Conservation (phyloP, 2,888 invertebrate species). For the Himalopsyche japonica region DNA sequence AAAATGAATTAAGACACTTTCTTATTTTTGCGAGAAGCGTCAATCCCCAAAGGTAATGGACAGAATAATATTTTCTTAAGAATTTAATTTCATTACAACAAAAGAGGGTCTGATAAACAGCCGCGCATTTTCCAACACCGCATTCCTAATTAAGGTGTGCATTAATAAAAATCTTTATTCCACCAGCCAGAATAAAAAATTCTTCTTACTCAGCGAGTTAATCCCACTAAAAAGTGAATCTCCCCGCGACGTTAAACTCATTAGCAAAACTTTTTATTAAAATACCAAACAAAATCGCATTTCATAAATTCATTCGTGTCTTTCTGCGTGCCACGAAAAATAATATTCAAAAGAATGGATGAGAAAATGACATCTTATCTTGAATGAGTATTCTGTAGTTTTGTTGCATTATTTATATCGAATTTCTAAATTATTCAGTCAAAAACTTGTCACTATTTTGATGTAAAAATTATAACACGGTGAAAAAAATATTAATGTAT, state of each 20-base stretch:
- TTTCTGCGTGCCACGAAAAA: not conserved
- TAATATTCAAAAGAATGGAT: not conserved
- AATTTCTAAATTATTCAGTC: not conserved
- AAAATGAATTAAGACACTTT: not conserved
- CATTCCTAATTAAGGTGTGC: constrained; percentile 34
- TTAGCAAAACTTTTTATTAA: not conserved
- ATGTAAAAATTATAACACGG: too few species aligned
- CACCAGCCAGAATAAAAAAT: not conserved
- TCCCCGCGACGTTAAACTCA: not conserved
- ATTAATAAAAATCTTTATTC: constrained; percentile 29
- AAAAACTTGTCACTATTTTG: too few species aligned
- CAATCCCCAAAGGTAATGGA: constrained; percentile 18
- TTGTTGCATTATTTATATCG: not conserved
- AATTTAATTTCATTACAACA: constrained; percentile 35
- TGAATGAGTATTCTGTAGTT: not conserved
- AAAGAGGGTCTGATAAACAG: constrained; percentile 3
- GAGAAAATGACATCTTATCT: not conserved
- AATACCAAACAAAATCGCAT: not conserved
- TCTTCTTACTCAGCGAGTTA: constrained; percentile 13
- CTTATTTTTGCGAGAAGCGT: not conserved
- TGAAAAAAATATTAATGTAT: too few species aligned
- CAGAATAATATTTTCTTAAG: constrained; percentile 33
- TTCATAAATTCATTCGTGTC: not conserved
- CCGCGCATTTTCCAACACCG: constrained; percentile 10
- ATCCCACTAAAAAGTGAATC: not conserved